phyloP scores from a whole-genome alignment of 2,113 vertebrate genomes.

The Hystrix cristata region DNA sequence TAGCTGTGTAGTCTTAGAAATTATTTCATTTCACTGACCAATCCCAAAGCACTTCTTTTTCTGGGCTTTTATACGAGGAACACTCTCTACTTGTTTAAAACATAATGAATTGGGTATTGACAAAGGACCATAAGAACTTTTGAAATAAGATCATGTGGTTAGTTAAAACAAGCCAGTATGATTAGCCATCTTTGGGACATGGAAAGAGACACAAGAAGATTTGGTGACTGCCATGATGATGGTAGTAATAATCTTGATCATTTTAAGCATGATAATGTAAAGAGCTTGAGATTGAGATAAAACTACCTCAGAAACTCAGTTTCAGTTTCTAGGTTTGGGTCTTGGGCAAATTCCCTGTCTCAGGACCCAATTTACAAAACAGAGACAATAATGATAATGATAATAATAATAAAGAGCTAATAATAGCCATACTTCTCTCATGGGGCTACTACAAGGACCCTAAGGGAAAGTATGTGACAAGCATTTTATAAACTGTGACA shows the following conservation, averaged over 20 bases:
- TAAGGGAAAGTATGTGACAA: constrained; percentile 38
- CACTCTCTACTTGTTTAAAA: background rate
- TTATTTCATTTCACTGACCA: constrained; percentile 15
- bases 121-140: background rate
- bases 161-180: background rate
- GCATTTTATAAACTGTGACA: background rate
- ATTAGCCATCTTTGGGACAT: background rate
- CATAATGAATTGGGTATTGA: background rate
- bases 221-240: background rate
- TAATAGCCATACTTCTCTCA: background rate
- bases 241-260: background rate
- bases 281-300: background rate
- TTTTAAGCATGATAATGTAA: background rate
- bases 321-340: constrained; percentile 36
- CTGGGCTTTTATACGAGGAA: background rate
- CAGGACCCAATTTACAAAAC: background rate
- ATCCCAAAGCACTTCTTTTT: background rate
- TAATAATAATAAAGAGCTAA: background rate
- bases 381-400: background rate
- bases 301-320: background rate
- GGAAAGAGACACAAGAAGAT: background rate
- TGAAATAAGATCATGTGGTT: background rate
- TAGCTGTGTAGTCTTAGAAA: constrained; percentile 14
- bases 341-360: background rate
- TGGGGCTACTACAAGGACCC: background rate